phyloP scores from a whole-genome alignment of 2,888 invertebrate genomes.

The Hermaeophaga mercurialis region DNA sequence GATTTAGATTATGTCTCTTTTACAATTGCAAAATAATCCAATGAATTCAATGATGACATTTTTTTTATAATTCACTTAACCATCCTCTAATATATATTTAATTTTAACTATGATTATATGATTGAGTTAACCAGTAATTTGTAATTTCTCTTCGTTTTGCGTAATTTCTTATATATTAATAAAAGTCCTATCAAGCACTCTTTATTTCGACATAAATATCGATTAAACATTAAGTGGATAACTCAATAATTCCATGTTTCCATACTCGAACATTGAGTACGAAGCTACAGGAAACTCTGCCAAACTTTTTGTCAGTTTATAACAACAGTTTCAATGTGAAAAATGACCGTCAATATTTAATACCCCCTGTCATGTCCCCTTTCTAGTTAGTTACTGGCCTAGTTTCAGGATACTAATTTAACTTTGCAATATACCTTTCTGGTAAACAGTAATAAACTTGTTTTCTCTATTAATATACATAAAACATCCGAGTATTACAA shows the following conservation, averaged over 20 bases:
- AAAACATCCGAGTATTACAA: slow-evolving; percentile 5
- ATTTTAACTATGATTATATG: no score
- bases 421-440: slow-evolving; percentile 5
- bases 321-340: slow-evolving; percentile 20
- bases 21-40: no score
- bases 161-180: no score
- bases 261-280: slow-evolving; percentile 1
- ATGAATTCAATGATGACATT: no score
- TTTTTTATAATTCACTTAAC: no score
- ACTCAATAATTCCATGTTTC: not conserved
- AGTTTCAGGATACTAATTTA: slow-evolving; percentile 8
- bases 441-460: slow-evolving; percentile 7
- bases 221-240: slow-evolving; percentile 4
- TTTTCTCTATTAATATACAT: slow-evolving; percentile 6
- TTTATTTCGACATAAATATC: not conserved
- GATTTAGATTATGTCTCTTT: no score
- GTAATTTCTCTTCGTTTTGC: no score
- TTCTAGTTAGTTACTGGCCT: slow-evolving; percentile 8
- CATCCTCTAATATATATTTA: no score
- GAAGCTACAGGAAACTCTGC: slow-evolving; percentile 11
- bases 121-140: no score
- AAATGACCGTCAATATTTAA: slow-evolving; percentile 25
- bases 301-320: slow-evolving; percentile 17
- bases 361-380: slow-evolving; percentile 17
- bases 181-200: no score